phyloP scores from a whole-genome alignment of 2,888 invertebrate species.

The Vandiemenella viatica region DNA sequence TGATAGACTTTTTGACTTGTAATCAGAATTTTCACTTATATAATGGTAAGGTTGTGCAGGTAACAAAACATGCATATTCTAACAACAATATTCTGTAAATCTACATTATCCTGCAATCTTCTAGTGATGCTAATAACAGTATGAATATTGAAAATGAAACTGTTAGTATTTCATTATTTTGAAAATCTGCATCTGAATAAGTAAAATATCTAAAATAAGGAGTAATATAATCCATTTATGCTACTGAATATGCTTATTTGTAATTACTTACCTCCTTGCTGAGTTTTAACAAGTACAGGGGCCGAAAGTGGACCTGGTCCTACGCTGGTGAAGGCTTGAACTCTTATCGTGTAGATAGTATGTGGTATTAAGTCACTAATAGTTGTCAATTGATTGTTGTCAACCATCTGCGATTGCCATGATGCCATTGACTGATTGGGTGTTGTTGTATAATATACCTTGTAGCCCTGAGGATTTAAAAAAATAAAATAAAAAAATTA shows the following conservation, averaged over 20 bases:
- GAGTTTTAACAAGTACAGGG: slow-evolving; percentile 95
- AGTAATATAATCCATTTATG: no score
- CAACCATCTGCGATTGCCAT: slow-evolving; percentile 88
- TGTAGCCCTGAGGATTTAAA: slow-evolving; percentile 61
- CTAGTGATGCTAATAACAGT: no score
- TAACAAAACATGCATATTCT: no score
- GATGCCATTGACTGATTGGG: slow-evolving; percentile 72
- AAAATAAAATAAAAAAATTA: not conserved
- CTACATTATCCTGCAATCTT: no score
- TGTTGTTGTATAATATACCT: slow-evolving; percentile 89
- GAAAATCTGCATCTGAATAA: no score
- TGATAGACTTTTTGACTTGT: no score
- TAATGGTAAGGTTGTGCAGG: no score
- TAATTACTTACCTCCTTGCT: slow-evolving; percentile 59
- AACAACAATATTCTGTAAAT: no score
- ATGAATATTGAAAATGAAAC: no score
- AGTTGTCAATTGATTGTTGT: slow-evolving; percentile 82
- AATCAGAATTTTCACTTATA: no score
- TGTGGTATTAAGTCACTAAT: slow-evolving; percentile 83
- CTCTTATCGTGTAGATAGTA: slow-evolving; percentile 86
- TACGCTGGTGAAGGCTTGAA: slow-evolving; percentile 84
- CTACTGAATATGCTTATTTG: not conserved
- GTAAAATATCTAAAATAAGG: no score
- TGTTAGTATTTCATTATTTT: no score
- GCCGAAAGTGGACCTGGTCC: slow-evolving; percentile 90